Conservation (phyloP, 2,113 vertebrate species). For the Serilophus lunatus region DNA sequence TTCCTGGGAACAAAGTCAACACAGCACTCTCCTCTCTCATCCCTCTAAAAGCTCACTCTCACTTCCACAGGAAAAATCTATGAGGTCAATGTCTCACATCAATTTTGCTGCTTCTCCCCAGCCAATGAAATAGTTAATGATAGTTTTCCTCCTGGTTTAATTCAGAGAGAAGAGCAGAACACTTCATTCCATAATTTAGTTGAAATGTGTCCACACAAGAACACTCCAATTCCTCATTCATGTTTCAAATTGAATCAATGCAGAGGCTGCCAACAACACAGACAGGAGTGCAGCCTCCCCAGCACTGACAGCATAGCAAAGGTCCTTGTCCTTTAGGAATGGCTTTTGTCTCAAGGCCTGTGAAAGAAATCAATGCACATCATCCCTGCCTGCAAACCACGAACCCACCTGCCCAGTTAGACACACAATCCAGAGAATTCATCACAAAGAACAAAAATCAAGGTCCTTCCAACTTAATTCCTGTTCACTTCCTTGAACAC, state of each 20-base stretch:
- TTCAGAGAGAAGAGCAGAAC: constrained; percentile 45
- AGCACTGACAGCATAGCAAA: constrained; percentile 50
- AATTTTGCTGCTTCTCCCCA: constrained; percentile 4
- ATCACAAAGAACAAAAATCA: constrained; percentile 50
- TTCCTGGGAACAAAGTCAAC: background rate
- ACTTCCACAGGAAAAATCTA: background rate
- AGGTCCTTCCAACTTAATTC: background rate
- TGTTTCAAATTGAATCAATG: constrained; percentile 63
- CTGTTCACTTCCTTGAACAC: background rate
- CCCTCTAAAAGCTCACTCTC: background rate
- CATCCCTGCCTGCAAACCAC: constrained; percentile 55
- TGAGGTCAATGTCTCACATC: background rate
- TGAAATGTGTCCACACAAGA: constrained; percentile 37
- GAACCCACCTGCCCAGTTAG: constrained; percentile 72
- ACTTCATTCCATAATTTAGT: constrained; percentile 69
- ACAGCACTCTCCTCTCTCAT: background rate
- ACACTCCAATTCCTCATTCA: constrained; percentile 61
- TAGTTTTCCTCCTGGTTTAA: constrained; percentile 51
- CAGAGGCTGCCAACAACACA: constrained; percentile 43
- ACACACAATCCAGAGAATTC: constrained; percentile 27
- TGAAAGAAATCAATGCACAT: constrained; percentile 65
- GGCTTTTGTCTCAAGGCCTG: constrained; percentile 63
- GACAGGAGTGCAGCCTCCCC: background rate
- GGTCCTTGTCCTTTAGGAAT: constrained; percentile 53
- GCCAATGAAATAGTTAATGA: constrained; percentile 69